Percentiles rank a stretch among this genome's conserved stretches.
phyloP scores from a whole-genome alignment of 2,888 invertebrate species.

The Chaetoderma sp. region DNA sequence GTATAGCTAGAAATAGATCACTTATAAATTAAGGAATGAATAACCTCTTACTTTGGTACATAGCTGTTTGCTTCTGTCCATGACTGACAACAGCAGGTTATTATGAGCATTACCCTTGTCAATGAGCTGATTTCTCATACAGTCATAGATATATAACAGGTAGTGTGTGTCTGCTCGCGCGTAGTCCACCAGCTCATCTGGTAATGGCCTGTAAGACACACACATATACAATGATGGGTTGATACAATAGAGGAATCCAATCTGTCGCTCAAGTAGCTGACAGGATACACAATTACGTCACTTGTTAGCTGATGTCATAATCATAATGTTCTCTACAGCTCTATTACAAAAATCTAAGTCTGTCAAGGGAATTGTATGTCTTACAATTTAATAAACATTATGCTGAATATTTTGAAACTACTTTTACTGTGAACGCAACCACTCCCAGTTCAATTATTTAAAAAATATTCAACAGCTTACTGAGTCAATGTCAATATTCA shows the following conservation, averaged over 20 bases:
- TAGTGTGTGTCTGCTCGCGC: slow-evolving; percentile 96
- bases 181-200: slow-evolving; percentile 83
- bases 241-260: no score
- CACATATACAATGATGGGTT: no score
- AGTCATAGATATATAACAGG: slow-evolving; percentile 88
- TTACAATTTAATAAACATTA: no score
- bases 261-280: no score
- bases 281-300: not conserved
- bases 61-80: slow-evolving; percentile 80
- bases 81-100: slow-evolving; percentile 79
- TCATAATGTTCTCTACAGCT: not conserved
- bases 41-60: slow-evolving; percentile 76
- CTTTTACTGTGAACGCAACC: no score
- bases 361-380: no score
- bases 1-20: not conserved
- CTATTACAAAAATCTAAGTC: not conserved
- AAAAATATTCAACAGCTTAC: no score
- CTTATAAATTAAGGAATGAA: slow-evolving; percentile 3
- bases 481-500: no score
- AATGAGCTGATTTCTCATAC: slow-evolving; percentile 81
- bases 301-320: no score
- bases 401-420: no score
- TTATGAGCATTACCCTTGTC: slow-evolving; percentile 74
- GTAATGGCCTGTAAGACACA: slow-evolving; percentile 80
- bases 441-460: no score